Evolutionary conservation across 2,113 vertebrate species (phyloP).

Genomic region (Pogonocichla stellata): DNA sequence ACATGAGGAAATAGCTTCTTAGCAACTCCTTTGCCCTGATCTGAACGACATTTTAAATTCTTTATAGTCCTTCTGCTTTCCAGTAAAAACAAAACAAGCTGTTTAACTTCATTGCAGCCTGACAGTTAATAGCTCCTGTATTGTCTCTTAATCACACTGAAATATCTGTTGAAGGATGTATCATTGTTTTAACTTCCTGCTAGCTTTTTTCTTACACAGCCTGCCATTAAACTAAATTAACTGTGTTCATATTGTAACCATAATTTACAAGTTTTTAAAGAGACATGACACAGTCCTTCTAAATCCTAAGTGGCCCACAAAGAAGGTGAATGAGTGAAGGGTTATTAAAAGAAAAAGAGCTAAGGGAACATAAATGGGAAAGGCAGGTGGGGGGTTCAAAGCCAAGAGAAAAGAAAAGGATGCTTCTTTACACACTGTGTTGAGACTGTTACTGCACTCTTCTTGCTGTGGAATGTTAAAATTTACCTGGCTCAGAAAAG

Average conservation of each 20-base stretch:
- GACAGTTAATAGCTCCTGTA: constrained; percentile 51
- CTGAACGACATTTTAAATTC: constrained; percentile 11
- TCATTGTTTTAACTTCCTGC: constrained; percentile 53
- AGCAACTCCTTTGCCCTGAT: not conserved
- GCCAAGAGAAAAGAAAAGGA: not conserved
- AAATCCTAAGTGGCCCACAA: not conserved
- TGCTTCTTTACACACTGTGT: not conserved
- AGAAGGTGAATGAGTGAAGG: not conserved
- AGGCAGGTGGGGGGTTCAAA: not conserved
- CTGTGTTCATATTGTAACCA: not conserved
- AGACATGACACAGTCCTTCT: not conserved
- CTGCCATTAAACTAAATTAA: constrained; percentile 11
- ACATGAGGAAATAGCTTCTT: constrained; percentile 21
- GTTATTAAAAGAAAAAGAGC: not conserved
- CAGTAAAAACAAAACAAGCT: constrained; percentile 54
- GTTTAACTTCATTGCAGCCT: constrained; percentile 41
- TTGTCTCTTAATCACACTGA: constrained; percentile 45
- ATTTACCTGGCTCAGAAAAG: not conserved
- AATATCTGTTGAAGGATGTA: constrained; percentile 35
- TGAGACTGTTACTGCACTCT: not conserved
- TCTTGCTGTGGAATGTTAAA: not conserved
- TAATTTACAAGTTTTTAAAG: constrained; percentile 25
- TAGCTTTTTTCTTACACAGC: not conserved
- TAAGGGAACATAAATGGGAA: not conserved
- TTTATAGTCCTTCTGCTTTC: constrained; percentile 45